Conservation (phyloP, 2,888 invertebrate species). For the Ennomos quercinarius region DNA sequence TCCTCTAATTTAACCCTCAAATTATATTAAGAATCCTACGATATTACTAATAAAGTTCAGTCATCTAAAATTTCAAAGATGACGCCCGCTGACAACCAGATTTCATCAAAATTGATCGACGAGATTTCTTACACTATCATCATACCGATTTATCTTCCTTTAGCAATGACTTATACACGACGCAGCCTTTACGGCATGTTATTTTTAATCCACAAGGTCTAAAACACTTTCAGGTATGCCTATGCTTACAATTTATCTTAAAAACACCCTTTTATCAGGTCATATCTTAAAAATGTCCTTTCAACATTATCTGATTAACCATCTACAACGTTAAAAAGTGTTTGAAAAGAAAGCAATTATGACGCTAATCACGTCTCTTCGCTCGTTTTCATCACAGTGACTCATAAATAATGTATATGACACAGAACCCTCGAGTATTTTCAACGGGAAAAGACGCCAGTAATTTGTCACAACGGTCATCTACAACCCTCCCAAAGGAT, state of each 20-base stretch:
- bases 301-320: neutral
- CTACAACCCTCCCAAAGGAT: constrained; percentile 35
- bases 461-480: constrained; percentile 44
- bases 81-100: neutral
- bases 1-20: constrained; percentile 1
- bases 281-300: neutral
- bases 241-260: neutral
- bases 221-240: neutral
- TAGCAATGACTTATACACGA: constrained; percentile 3
- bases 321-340: neutral
- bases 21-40: neutral
- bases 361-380: constrained; percentile 43
- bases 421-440: constrained; percentile 40
- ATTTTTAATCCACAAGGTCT: neutral
- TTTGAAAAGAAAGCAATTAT: constrained; percentile 32
- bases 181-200: too few species aligned
- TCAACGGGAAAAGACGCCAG: constrained; percentile 33
- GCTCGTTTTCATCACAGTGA: constrained; percentile 37
- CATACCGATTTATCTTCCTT: constrained; percentile 4
- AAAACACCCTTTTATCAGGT: neutral
- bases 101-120: constrained; percentile 22
- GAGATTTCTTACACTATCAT: constrained; percentile 7
- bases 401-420: constrained; percentile 51
- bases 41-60: constrained; percentile 5
- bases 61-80: constrained; percentile 10